phyloP scores from a whole-genome alignment of 2,113 vertebrate species.

The Scartelaos histophorus region DNA sequence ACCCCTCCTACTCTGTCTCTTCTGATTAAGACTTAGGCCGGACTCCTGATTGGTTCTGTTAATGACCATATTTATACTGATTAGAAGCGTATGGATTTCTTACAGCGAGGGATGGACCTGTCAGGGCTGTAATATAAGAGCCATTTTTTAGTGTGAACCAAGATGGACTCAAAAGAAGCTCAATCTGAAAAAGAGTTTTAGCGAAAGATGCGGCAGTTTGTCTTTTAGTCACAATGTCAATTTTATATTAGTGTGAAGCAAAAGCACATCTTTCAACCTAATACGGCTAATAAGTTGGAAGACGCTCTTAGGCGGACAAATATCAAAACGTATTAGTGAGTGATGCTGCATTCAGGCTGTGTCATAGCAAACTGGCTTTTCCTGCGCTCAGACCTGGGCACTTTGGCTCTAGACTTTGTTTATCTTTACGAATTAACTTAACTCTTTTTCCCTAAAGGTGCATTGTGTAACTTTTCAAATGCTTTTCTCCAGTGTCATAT shows the following conservation, averaged over 20 bases:
- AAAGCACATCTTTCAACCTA: constrained; percentile 37
- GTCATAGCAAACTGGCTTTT: not conserved
- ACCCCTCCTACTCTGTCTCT: constrained; percentile 14
- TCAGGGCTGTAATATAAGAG: constrained; percentile 51
- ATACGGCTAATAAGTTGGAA: constrained; percentile 22
- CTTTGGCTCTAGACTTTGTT: not conserved
- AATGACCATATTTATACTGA: constrained; percentile 68
- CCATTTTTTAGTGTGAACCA: constrained; percentile 11
- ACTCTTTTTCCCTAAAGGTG: too few relatives aligned
- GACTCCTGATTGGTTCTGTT: constrained; percentile 59
- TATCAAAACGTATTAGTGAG: constrained; percentile 20
- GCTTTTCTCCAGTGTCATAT: too few relatives aligned
- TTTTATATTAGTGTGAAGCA: constrained; percentile 40
- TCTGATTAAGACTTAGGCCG: constrained; percentile 33
- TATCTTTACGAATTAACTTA: not conserved
- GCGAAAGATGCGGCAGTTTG: constrained; percentile 38
- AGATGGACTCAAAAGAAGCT: constrained; percentile 32
- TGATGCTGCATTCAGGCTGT: not conserved
- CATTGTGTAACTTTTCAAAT: too few relatives aligned
- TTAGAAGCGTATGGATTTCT: constrained; percentile 61
- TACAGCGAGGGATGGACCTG: constrained; percentile 5
- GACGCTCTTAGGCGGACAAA: constrained; percentile 1
- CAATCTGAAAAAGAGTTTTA: constrained; percentile 38
- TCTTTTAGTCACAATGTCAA: constrained; percentile 60
- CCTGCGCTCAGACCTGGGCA: not conserved